Evolutionary conservation across 2,113 vertebrate species (phyloP), one percentile per base, ranked within the genome.

Genomic region (Pantherophis guttatus): DNA sequence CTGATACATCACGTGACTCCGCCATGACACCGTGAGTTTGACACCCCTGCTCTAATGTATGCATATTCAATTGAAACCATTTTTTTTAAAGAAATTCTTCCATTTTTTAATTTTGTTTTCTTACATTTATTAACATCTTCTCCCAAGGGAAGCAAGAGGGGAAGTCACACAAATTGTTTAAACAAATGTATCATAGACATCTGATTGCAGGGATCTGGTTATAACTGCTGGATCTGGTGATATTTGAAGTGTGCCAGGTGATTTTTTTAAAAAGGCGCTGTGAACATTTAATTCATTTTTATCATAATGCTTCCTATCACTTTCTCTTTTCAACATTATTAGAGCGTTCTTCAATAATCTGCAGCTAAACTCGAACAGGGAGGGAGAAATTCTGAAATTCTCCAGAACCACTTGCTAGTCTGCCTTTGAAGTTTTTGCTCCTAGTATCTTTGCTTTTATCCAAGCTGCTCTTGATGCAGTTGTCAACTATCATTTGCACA

Each of bases 201-300:
- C 29, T 93, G n/a, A 89, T 95, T 95, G 24, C 62, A 91, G 39
- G 50, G 29, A 4, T 94, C 90, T 85, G 23, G 17, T 1, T 93
- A 44, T 91, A 33, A 93, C 1, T 52, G 57, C 6, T 87, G 93
- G 88, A 21, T 93, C 11, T 0, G 1, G 8, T 9, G 3, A 86
- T 7, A 90, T 94, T 92, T 95, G 48, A 93, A 48, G 24, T 5
- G 13, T 8, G 29, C 62, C 93, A 54, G 1, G 0, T 88, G 9
- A 19, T 29, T 54, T 88, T 23, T 62, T n/a, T 70, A 7, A 33
- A 13, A 85, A 23, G n/a, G 58, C 89, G 90, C 29, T 94, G 65
- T 53, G 85, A 90, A 39, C 92, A 86, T 94, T 95, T 94, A 86
- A 94, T 96, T 96, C 95, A 26, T n/a, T 81, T 81, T 62, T 94